These are phyloP conservation scores for Campoletis raptor DNA, from an alignment of 2,888 invertebrate genomes.

Conservation along the genomic window DNA sequence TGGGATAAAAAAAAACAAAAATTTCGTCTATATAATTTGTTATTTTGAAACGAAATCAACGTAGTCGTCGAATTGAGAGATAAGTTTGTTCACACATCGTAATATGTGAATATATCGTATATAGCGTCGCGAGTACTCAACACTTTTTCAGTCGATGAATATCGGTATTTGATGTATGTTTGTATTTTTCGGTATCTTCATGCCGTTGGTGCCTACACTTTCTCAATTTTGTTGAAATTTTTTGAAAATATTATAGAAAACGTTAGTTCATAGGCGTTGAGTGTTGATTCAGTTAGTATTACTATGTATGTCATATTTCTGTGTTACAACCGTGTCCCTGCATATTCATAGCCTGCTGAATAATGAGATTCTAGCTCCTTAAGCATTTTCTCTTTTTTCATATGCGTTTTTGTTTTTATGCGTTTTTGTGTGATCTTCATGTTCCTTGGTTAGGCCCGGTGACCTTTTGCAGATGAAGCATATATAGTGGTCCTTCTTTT, in stretches of 20 bases:
- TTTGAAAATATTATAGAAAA: background rate
- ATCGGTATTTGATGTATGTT: background rate
- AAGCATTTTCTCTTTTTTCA: background rate
- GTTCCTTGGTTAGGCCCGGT: background rate
- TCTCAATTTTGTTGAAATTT: background rate
- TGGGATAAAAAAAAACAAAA: no score
- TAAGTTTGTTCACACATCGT: background rate
- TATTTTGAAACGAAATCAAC: no score
- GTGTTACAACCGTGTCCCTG: background rate
- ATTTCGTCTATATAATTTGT: no score
- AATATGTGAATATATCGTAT: background rate
- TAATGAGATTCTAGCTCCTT: conserved; percentile 14
- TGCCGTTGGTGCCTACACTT: background rate
- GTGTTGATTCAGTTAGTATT: background rate
- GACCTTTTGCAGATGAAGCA: conserved; percentile 19
- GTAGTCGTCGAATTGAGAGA: no score
- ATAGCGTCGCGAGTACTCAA: background rate
- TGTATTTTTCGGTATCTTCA: background rate
- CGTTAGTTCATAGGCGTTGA: background rate
- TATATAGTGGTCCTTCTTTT: background rate
- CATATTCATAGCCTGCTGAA: background rate
- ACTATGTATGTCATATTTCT: background rate
- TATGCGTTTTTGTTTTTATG: background rate
- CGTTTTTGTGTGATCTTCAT: background rate
- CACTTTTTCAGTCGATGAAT: background rate